These are phyloP conservation scores for Oryzaephilus surinamensis DNA, from an alignment of 1,140 invertebrate species.

Conservation along the genomic window DNA sequence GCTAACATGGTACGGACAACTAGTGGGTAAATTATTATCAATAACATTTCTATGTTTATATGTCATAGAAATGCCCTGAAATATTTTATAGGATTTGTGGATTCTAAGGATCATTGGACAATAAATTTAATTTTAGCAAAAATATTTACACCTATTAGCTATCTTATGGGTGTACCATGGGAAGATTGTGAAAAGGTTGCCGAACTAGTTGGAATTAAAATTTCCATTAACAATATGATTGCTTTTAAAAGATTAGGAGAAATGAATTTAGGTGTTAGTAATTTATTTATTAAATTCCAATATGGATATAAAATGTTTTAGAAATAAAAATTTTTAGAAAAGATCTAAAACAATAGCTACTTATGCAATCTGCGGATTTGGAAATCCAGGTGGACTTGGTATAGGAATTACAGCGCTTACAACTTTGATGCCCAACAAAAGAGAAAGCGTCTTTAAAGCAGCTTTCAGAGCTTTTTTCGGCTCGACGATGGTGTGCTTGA, in stretches of 20 bases:
- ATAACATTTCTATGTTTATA: too few species aligned
- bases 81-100: conserved; percentile 22
- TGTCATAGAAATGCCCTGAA: conserved; percentile 4
- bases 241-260: conserved; percentile 49
- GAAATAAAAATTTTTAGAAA: conserved; percentile 4
- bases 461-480: conserved; percentile 75
- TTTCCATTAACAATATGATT: conserved; percentile 84
- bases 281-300: neutral
- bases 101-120: conserved; percentile 36
- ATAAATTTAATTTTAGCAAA: conserved; percentile 71
- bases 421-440: conserved; percentile 67
- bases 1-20: conserved; percentile 64
- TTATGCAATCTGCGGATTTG: conserved; percentile 91
- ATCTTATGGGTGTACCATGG: conserved; percentile 66
- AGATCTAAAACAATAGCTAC: conserved; percentile 67
- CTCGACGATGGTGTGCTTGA: conserved; percentile 78
- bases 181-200: conserved; percentile 68
- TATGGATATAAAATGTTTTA: conserved; percentile 1
- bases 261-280: conserved; percentile 14
- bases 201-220: conserved; percentile 77
- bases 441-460: conserved; percentile 55
- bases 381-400: conserved; percentile 84
- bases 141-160: conserved; percentile 68
- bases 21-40: too few species aligned
- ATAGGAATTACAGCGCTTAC: conserved; percentile 76